A percentile compares a stretch with the other conserved stretches of the same genome.
Conservation (phyloP, 2,888 invertebrate species). For the Mechanitis messenoides region DNA sequence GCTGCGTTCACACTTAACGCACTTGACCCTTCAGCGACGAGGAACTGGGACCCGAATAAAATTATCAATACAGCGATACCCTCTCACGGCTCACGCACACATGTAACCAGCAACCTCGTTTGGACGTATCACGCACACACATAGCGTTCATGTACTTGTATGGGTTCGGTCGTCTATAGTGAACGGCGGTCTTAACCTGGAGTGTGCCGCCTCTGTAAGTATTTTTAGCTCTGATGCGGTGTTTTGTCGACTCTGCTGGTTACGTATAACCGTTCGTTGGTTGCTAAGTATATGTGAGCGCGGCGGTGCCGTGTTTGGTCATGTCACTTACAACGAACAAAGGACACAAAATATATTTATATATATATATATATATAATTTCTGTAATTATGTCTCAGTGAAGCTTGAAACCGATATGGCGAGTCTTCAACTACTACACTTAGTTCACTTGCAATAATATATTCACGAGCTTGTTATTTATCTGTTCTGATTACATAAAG, state of each 20-base stretch:
- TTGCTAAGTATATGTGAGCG: slow-evolving; percentile 9
- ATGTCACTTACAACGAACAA: slow-evolving; percentile 23
- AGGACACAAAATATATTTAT: slow-evolving; percentile 10
- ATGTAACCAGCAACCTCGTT: slow-evolving; percentile 26
- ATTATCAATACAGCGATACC: slow-evolving; percentile 55
- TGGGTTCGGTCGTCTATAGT: slow-evolving; percentile 34
- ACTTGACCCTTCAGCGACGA: slow-evolving; percentile 67
- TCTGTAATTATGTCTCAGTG: slow-evolving; percentile 19
- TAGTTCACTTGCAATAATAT: background rate
- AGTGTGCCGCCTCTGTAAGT: slow-evolving; percentile 39
- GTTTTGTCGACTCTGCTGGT: slow-evolving; percentile 47
- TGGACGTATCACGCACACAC: slow-evolving; percentile 34
- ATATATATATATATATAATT: slow-evolving; percentile 4
- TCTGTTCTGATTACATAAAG: too few relatives aligned
- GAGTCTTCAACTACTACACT: background rate
- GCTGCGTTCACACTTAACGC: slow-evolving; percentile 45
- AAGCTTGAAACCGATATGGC: slow-evolving; percentile 11
- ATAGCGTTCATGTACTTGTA: slow-evolving; percentile 13
- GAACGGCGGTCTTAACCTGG: slow-evolving; percentile 57
- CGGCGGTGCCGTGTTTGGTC: slow-evolving; percentile 22
- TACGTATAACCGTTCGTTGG: slow-evolving; percentile 9
- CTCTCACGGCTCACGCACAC: slow-evolving; percentile 35
- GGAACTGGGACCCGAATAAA: slow-evolving; percentile 49
- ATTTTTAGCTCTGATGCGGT: slow-evolving; percentile 70
- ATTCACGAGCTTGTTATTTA: background rate